Conservation (phyloP, 2,888 invertebrate genomes). For the Ectemnius continuus region DNA sequence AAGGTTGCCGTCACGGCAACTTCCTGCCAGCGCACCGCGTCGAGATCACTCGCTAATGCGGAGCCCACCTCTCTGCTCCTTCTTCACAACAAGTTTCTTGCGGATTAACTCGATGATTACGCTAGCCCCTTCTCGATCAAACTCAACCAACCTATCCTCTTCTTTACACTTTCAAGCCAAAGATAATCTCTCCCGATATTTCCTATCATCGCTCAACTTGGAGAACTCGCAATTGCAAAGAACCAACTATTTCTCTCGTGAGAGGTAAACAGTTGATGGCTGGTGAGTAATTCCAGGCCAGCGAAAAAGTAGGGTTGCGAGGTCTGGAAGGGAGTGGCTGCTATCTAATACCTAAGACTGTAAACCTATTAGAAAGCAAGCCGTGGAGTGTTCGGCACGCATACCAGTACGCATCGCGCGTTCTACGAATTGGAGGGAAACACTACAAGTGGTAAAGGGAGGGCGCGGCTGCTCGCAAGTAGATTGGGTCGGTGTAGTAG, state of each 20-base stretch:
- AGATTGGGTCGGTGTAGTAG: not conserved
- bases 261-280: too few species aligned
- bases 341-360: not conserved
- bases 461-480: slow-evolving; percentile 1
- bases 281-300: not conserved
- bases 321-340: not conserved
- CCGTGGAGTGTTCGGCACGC: not conserved
- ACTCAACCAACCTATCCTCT: not conserved
- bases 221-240: too few species aligned
- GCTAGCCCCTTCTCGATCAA: not conserved
- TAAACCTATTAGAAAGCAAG: slow-evolving; percentile 8
- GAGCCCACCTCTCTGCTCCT: too few species aligned
- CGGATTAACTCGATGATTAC: not conserved
- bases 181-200: too few species aligned
- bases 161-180: too few species aligned
- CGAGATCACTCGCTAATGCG: not conserved
- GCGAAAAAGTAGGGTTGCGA: not conserved
- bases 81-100: not conserved
- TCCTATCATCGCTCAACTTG: too few species aligned
- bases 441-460: slow-evolving; percentile 6
- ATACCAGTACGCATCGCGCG: slow-evolving; percentile 4
- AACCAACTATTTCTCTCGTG: too few species aligned
- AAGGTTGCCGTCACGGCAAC: not conserved
- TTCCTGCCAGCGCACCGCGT: not conserved
- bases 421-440: slow-evolving; percentile 1